These are phyloP conservation scores for Zosterops lateralis DNA, from an alignment of 2,113 vertebrate genomes.

Conservation along the genomic window DNA sequence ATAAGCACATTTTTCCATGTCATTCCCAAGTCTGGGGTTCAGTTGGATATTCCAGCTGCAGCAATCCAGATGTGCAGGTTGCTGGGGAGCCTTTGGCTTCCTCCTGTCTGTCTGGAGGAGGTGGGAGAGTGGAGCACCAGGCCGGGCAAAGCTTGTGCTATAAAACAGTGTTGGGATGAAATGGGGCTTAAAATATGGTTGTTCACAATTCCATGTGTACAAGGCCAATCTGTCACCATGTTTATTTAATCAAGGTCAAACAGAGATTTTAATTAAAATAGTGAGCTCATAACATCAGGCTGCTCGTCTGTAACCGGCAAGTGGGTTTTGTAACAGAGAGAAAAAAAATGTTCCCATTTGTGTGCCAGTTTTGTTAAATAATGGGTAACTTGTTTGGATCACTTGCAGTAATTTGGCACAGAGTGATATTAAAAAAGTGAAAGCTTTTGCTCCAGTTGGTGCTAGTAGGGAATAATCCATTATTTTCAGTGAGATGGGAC, in stretches of 20 bases:
- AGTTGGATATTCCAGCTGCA: not conserved
- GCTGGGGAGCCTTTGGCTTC: not conserved
- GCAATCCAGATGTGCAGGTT: not conserved
- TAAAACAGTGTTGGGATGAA: not conserved
- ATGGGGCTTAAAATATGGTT: not conserved
- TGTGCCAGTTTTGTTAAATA: not conserved
- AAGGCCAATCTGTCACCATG: not conserved
- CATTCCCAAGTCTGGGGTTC: not conserved
- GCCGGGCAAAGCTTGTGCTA: not conserved
- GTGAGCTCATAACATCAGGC: not conserved
- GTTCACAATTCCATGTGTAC: not conserved
- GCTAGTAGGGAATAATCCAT: not conserved
- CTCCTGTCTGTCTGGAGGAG: not conserved
- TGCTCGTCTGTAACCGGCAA: not conserved
- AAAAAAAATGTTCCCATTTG: not conserved
- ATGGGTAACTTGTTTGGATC: not conserved
- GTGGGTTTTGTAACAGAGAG: not conserved
- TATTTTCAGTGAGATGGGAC: not conserved
- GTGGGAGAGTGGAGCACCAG: not conserved
- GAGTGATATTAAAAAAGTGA: not conserved
- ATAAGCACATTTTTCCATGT: not conserved
- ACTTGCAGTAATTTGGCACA: not conserved
- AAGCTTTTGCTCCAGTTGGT: not conserved
- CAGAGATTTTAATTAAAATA: constrained; percentile 28
- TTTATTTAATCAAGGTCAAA: constrained; percentile 22